Percentiles rank a stretch among this genome's conserved stretches.
These are phyloP conservation scores for Dasypus novemcinctus DNA, from an alignment of 2,113 vertebrate genomes.

Conservation along the genomic window DNA sequence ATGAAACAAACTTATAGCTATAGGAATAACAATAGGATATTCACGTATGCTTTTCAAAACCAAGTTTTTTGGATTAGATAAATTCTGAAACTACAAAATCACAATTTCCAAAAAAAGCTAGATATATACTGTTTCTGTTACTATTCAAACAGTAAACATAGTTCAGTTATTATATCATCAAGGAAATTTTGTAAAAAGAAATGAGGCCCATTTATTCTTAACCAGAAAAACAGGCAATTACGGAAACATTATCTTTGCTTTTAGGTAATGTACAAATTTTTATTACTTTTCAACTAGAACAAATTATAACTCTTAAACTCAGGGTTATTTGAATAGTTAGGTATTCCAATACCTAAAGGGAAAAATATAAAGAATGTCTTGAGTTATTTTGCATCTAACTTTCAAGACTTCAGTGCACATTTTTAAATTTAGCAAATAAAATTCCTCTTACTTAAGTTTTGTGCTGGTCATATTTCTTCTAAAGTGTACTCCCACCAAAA, in stretches of 20 bases:
- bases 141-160: not conserved
- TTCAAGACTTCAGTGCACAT: not conserved
- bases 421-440: constrained; percentile 29
- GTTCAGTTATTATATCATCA: not conserved
- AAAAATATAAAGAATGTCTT: not conserved
- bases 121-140: not conserved
- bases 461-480: not conserved
- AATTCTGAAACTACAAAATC: constrained; percentile 34
- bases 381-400: constrained; percentile 30
- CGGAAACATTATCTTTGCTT: not conserved
- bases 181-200: constrained; percentile 30
- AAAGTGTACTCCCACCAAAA: not conserved
- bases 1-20: constrained; percentile 16
- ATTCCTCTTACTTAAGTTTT: constrained; percentile 21
- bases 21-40: not conserved
- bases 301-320: constrained; percentile 14
- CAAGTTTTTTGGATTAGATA: not conserved
- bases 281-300: not conserved
- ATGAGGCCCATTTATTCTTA: constrained; percentile 20
- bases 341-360: constrained; percentile 18
- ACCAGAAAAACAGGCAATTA: not conserved
- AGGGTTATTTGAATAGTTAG: constrained; percentile 4
- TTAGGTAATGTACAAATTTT: not conserved
- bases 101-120: constrained; percentile 21
- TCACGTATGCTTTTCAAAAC: constrained; percentile 13